Evolutionary conservation across 2,113 vertebrate genomes (phyloP).

Genomic region (Atlantisia rogersi): DNA sequence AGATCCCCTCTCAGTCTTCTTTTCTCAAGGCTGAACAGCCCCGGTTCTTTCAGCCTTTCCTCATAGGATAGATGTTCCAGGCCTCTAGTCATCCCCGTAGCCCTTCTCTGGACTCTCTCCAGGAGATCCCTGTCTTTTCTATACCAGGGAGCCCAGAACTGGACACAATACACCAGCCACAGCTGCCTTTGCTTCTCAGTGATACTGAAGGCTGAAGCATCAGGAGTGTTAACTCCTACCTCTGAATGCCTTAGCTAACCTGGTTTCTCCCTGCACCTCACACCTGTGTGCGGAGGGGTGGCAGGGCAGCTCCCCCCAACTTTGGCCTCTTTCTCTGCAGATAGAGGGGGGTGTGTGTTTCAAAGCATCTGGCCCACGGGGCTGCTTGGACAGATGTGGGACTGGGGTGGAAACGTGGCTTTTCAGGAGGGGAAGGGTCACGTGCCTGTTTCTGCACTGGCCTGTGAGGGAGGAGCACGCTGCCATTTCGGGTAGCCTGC

Average conservation of each 20-base stretch:
- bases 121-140: too few species aligned
- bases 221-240: background rate
- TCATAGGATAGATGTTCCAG: too few species aligned
- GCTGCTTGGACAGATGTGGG: background rate
- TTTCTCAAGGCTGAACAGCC: too few species aligned
- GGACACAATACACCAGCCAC: background rate
- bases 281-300: accelerated
- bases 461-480: background rate
- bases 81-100: too few species aligned
- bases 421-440: background rate
- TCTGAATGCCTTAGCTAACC: background rate
- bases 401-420: background rate
- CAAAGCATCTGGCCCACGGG: background rate
- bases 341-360: background rate
- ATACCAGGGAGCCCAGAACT: too few species aligned
- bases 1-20: too few species aligned
- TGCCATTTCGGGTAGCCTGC: background rate
- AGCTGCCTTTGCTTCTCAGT: background rate
- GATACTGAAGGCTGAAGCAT: background rate
- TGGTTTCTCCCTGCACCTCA: background rate
- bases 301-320: background rate
- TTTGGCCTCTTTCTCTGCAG: background rate
- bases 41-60: too few species aligned
- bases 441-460: background rate
- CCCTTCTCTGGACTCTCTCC: too few species aligned